Evolutionary conservation across 2,797 vertebrate species (phyloP), one percentile per base, ranked within the genome.

Genomic region (Staurois parvus): DNA sequence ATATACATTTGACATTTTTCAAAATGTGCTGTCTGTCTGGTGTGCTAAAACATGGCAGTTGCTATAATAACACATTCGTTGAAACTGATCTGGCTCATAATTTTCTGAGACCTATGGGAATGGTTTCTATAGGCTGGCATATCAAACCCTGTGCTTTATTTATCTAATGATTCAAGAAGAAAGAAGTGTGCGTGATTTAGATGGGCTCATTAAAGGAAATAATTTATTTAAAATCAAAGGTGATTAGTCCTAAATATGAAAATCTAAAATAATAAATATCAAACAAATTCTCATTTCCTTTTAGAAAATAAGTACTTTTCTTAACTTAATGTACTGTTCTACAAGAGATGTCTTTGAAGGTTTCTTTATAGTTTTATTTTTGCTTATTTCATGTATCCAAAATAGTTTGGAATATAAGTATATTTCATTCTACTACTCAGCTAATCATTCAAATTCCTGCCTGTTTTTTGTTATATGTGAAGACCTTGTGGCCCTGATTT

Each of bases 1-100:
- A 86, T 81, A 81, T 81, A 81, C 84, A 76, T 85, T 76, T 85
- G 78, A 85, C 79, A 85, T 86, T 86, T 81, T 76, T 86, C 26
- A 69, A 40, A 86, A 75, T 85, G 84, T 76, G 48, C 84, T 81
- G 4, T 6, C 77, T 85, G 42, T 81, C 73, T 86, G 73, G 73
- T 28, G 32, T 77, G 34, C 21, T 72, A 76, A 72, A 82, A 26
- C 79, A 66, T 86, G 79, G 72, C 84, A 86, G 84, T 85, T 86
- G 30, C 29, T 80, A 67, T 79, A 80, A 45, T 86, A 79, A 76
- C 84, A 76, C 84, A 77, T 86, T 82, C 79, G 29, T 67, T 81
- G 68, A 84, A 77, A 79, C 37, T 66, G 73, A 72, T 34, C 83
- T 88, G 82, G 52, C 73, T 42, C 67, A n/a, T 52, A 73, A 84